Evolutionary conservation across 2,888 invertebrate genomes (phyloP).

Genomic region (Noctua janthina): DNA sequence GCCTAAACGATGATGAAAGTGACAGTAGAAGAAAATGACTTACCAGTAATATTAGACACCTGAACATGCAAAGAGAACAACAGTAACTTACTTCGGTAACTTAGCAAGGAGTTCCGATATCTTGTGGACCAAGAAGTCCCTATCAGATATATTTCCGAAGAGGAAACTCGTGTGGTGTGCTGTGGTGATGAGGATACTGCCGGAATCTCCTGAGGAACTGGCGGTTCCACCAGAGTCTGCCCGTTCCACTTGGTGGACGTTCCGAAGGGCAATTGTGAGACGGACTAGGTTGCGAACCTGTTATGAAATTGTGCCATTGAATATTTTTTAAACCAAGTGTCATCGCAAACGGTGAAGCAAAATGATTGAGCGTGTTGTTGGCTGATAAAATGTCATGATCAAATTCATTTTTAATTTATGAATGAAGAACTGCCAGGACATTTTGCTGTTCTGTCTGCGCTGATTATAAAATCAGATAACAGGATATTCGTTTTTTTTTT

Average conservation of each 20-base stretch:
- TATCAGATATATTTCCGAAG: slow-evolving; percentile 96
- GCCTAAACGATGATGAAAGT: not conserved
- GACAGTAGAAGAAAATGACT: slow-evolving; percentile 12
- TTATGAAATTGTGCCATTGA: not conserved
- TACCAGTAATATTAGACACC: slow-evolving; percentile 36
- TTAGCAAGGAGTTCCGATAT: slow-evolving; percentile 96
- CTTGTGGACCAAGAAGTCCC: slow-evolving; percentile 97
- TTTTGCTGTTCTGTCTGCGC: not conserved
- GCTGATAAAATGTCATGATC: not conserved
- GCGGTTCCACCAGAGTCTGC: slow-evolving; percentile 93
- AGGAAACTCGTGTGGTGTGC: slow-evolving; percentile 95
- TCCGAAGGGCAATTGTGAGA: slow-evolving; percentile 96
- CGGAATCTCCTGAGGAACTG: slow-evolving; percentile 88
- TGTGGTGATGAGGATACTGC: slow-evolving; percentile 95
- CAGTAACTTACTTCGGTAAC: slow-evolving; percentile 87
- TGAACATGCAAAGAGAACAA: slow-evolving; percentile 41
- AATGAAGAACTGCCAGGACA: not conserved
- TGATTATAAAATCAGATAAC: not conserved
- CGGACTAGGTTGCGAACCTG: slow-evolving; percentile 95
- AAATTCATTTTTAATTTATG: not conserved
- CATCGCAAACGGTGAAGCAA: not conserved
- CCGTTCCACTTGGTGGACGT: slow-evolving; percentile 94
- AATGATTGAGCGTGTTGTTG: not conserved
- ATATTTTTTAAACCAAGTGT: not conserved
- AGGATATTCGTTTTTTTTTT: too few relatives aligned